Conservation (phyloP, 64 coral and sea anemone genomes). For the Porites lutea region DNA sequence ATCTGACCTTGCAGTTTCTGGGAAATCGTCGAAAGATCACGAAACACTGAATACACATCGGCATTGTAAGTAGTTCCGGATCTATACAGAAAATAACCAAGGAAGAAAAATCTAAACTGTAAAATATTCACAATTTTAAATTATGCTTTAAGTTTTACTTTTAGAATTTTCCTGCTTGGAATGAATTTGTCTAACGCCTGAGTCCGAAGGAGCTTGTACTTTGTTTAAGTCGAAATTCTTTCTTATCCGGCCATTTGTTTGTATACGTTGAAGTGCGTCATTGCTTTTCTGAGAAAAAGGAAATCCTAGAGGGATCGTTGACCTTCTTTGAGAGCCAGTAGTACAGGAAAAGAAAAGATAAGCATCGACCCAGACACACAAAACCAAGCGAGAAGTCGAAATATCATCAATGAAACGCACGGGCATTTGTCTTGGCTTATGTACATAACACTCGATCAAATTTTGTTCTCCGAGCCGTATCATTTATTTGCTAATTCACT, state of each 20-base stretch:
- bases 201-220: neutral
- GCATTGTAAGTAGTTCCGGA: neutral
- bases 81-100: neutral
- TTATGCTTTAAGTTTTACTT: neutral
- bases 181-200: no score
- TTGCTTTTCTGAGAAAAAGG: constrained; percentile 7
- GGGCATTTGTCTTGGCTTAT: no score
- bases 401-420: no score
- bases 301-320: neutral
- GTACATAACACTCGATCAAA: no score
- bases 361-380: no score
- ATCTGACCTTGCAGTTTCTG: constrained; percentile 23
- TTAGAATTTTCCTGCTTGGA: no score
- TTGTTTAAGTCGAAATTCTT: neutral
- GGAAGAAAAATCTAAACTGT: neutral
- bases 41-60: neutral
- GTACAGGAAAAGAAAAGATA: neutral
- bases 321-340: neutral
- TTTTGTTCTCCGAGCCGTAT: no score
- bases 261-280: neutral
- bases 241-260: neutral
- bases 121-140: neutral
- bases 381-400: no score
- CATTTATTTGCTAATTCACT: no score
- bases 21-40: neutral